These are phyloP conservation scores for Heliconius erato DNA, from an alignment of 2,888 invertebrate species.

Conservation along the genomic window DNA sequence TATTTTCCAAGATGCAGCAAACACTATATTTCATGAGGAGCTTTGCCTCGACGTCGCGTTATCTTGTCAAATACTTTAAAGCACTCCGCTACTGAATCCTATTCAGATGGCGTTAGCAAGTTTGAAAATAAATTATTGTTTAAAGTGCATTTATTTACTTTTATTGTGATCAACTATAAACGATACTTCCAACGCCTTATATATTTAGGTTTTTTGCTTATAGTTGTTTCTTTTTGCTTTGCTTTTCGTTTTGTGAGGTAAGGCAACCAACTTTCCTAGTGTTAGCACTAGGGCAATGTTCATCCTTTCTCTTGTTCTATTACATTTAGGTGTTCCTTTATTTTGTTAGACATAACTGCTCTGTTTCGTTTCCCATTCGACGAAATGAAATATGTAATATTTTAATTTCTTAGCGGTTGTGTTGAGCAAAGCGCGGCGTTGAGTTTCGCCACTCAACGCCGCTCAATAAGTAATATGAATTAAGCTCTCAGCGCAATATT, in stretches of 20 bases:
- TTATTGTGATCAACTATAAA: not conserved
- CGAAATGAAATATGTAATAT: no score
- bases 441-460: no score
- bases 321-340: no score
- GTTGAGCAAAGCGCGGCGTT: no score
- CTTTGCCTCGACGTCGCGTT: slow-evolving; percentile 32
- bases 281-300: no score
- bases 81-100: slow-evolving; percentile 45
- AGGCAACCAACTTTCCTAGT: no score
- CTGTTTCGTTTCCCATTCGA: no score
- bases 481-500: no score
- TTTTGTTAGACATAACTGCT: no score
- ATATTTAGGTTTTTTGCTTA: not conserved
- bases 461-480: no score
- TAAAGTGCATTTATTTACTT: slow-evolving; percentile 16
- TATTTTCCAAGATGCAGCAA: slow-evolving; percentile 3
- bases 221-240: not conserved
- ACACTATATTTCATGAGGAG: slow-evolving; percentile 25
- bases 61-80: slow-evolving; percentile 43
- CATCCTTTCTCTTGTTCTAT: no score
- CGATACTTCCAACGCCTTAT: not conserved
- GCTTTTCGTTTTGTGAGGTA: not conserved
- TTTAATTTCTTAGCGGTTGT: no score
- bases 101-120: slow-evolving; percentile 36
- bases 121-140: slow-evolving; percentile 35